Percentiles rank a stretch among this genome's conserved stretches.
phyloP scores from a whole-genome alignment of 2,888 invertebrate genomes.

The Meloe dianella region DNA sequence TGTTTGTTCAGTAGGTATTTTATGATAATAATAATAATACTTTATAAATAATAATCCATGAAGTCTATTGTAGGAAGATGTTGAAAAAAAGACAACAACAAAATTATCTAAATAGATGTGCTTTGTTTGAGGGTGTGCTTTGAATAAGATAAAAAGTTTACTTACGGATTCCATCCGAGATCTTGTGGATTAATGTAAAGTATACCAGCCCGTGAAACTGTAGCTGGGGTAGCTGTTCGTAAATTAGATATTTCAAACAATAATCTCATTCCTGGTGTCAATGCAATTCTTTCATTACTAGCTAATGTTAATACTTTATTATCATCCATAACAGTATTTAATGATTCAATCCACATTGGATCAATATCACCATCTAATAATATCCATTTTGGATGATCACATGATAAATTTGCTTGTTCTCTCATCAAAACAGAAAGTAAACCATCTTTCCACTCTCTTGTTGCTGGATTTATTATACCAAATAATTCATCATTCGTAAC shows the following conservation, averaged over 20 bases:
- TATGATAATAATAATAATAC: too few relatives aligned
- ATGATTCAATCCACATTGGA: constrained; percentile 98
- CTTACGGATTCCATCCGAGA: constrained; percentile 93
- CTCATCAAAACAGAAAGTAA: constrained; percentile 92
- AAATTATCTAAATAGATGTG: constrained; percentile 15
- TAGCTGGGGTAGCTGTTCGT: constrained; percentile 92
- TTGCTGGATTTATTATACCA: constrained; percentile 91
- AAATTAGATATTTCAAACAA: constrained; percentile 93
- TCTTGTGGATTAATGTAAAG: constrained; percentile 93
- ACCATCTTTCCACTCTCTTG: constrained; percentile 93
- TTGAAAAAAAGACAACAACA: constrained; percentile 3
- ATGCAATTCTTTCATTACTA: constrained; percentile 91
- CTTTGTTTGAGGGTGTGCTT: too few relatives aligned
- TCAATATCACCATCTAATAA: constrained; percentile 95
- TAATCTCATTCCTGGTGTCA: constrained; percentile 87
- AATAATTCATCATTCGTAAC: constrained; percentile 95
- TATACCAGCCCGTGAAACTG: constrained; percentile 93
- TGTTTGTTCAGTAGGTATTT: constrained; percentile 5
- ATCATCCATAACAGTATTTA: constrained; percentile 97
- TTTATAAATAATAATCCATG: too few relatives aligned
- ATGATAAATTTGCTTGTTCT: constrained; percentile 88
- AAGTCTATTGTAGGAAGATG: too few relatives aligned
- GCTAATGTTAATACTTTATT: constrained; percentile 94
- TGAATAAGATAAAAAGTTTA: constrained; percentile 32
- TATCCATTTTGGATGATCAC: constrained; percentile 91